Evolutionary conservation across 2,888 invertebrate species (phyloP).

Genomic region (Agriopis aurantiaria): DNA sequence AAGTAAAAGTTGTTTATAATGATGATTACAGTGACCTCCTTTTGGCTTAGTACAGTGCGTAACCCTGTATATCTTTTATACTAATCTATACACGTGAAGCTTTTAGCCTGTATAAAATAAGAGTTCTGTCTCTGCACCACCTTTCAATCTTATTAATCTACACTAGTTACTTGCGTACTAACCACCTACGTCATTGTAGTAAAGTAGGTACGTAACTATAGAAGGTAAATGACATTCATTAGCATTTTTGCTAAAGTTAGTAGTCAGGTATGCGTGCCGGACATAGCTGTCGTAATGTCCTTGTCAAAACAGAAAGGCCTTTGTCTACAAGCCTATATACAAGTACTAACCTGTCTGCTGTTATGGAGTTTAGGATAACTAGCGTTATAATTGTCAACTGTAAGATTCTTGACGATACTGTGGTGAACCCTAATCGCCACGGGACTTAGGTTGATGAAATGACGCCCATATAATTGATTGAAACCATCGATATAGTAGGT

Average conservation of each 20-base stretch:
- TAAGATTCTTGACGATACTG: no score
- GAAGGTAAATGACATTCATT: slow-evolving; percentile 21
- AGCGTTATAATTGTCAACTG: not conserved
- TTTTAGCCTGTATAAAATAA: no score
- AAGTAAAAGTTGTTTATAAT: no score
- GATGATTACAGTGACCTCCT: no score
- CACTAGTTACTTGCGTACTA: not conserved
- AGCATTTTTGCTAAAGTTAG: slow-evolving; percentile 29
- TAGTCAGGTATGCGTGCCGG: slow-evolving; percentile 33
- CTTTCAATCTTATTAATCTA: not conserved
- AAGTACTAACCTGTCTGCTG: not conserved
- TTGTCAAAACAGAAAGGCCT: slow-evolving; percentile 32
- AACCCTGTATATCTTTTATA: no score
- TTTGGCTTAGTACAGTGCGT: no score
- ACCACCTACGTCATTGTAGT: slow-evolving; percentile 20
- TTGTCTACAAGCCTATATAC: slow-evolving; percentile 10
- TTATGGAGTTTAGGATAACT: not conserved
- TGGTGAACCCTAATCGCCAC: no score
- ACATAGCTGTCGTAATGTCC: slow-evolving; percentile 32
- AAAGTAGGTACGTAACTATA: not conserved
- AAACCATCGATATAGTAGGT: no score
- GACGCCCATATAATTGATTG: no score
- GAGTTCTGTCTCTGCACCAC: not conserved
- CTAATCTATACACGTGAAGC: no score
- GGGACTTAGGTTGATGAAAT: no score